A percentile compares a stretch with the other conserved stretches of the same genome.
These are phyloP conservation scores for Tinea semifulvella DNA, from an alignment of 2,888 invertebrate genomes.

Conservation along the genomic window DNA sequence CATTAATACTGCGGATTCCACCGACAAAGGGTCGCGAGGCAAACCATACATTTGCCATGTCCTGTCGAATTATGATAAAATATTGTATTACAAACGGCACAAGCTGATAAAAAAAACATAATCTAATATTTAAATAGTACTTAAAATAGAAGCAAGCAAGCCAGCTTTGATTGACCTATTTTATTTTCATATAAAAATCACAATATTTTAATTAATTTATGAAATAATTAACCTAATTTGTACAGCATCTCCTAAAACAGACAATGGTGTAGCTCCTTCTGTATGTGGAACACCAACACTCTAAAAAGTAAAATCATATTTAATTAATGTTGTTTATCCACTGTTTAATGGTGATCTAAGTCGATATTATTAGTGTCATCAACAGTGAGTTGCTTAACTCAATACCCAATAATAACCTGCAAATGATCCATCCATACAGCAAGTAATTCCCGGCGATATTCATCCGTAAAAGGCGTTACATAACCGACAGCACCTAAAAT, in stretches of 20 bases:
- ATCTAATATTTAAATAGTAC: too few species aligned
- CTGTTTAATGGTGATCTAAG: too few species aligned
- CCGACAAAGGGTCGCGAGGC: constrained; percentile 84
- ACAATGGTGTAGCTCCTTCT: constrained; percentile 70
- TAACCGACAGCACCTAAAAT: constrained; percentile 77
- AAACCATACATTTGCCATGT: constrained; percentile 87
- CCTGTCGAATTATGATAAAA: constrained; percentile 24
- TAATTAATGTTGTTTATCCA: background rate
- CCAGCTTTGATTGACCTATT: too few species aligned
- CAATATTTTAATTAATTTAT: background rate
- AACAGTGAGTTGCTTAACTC: background rate
- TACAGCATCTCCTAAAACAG: constrained; percentile 78
- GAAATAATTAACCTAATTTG: constrained; percentile 65
- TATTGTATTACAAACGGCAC: too few species aligned
- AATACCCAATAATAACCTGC: constrained; percentile 25
- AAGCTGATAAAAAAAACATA: too few species aligned
- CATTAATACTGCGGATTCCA: constrained; percentile 89
- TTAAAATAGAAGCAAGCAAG: too few species aligned
- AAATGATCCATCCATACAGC: constrained; percentile 65
- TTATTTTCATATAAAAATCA: too few species aligned
- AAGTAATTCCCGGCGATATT: constrained; percentile 67
- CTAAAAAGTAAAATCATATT: constrained; percentile 24
- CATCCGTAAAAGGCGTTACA: constrained; percentile 79
- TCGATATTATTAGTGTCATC: background rate
- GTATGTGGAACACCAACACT: constrained; percentile 72